These are phyloP conservation scores for Lasioglossum villosulum DNA, from an alignment of 2,888 invertebrate genomes.

Conservation along the genomic window DNA sequence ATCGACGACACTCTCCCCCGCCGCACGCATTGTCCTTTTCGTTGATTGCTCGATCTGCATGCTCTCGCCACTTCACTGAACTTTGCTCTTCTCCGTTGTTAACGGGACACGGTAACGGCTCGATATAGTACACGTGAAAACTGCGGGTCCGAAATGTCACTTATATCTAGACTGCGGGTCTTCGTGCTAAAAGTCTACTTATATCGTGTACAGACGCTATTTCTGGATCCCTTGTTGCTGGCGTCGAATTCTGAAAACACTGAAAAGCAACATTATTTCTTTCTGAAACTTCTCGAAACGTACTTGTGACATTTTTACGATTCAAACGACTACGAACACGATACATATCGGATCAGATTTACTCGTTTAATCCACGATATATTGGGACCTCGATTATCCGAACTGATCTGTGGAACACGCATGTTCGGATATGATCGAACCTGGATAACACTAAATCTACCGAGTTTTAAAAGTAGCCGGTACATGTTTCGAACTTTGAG, in stretches of 20 bases:
- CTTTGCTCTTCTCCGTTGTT: constrained; percentile 2
- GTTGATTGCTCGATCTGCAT: background rate
- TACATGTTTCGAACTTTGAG: too few relatives aligned
- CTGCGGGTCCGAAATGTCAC: background rate
- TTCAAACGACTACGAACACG: background rate
- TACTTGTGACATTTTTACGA: background rate
- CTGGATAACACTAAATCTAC: too few relatives aligned
- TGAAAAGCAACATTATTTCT: too few relatives aligned
- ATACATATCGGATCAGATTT: background rate
- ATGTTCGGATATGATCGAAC: too few relatives aligned
- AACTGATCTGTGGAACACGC: background rate
- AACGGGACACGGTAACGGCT: background rate
- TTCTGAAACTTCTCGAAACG: background rate
- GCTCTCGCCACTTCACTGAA: background rate
- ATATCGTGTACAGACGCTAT: background rate
- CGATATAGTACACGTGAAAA: background rate
- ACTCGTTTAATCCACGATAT: too few relatives aligned
- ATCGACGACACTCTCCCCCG: constrained; percentile 17
- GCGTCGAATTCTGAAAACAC: too few relatives aligned
- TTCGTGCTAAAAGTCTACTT: background rate
- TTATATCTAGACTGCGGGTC: background rate
- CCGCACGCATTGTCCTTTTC: constrained; percentile 11
- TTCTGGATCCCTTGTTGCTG: background rate
- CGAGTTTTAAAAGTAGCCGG: too few relatives aligned
- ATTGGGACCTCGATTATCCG: background rate